Conservation (phyloP, 2,797 vertebrate species). For the Crenuchus spilurus region DNA sequence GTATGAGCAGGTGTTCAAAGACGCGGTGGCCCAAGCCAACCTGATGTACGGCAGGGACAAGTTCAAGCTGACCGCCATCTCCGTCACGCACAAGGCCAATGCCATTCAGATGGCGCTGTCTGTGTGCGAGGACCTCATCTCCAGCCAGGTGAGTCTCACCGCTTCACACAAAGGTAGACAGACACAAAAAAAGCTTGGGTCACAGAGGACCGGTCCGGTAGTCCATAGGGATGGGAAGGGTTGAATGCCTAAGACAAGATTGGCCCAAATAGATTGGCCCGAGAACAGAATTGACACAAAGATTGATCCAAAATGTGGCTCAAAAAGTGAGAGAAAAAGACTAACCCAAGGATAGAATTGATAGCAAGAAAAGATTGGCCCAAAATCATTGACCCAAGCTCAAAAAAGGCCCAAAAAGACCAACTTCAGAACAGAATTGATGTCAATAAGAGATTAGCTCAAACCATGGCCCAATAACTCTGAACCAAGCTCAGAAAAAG, state of each 20-base stretch:
- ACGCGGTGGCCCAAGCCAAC: slow-evolving; percentile 93
- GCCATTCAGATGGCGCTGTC: slow-evolving; percentile 98
- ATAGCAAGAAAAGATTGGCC: no score
- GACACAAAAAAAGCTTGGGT: no score
- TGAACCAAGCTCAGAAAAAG: no score
- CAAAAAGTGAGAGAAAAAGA: no score
- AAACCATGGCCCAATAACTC: background rate
- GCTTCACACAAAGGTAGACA: no score
- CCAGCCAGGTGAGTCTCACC: slow-evolving; percentile 91
- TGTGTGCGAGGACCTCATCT: slow-evolving; percentile 98
- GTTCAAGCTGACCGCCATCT: slow-evolving; percentile 95
- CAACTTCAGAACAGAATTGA: no score
- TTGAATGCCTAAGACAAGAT: background rate
- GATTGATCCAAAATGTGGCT: background rate
- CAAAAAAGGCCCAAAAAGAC: no score
- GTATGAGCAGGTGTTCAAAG: slow-evolving; percentile 94
- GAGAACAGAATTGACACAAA: background rate
- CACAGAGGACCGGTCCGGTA: no score
- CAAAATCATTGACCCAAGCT: no score
- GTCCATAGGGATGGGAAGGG: no score
- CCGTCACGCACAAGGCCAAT: slow-evolving; percentile 95
- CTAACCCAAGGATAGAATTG: background rate
- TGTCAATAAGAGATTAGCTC: no score
- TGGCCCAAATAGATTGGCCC: background rate
- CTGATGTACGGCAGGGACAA: slow-evolving; percentile 91